Conservation (phyloP, 1,140 invertebrate genomes). For the Dendrolimus punctatus region DNA sequence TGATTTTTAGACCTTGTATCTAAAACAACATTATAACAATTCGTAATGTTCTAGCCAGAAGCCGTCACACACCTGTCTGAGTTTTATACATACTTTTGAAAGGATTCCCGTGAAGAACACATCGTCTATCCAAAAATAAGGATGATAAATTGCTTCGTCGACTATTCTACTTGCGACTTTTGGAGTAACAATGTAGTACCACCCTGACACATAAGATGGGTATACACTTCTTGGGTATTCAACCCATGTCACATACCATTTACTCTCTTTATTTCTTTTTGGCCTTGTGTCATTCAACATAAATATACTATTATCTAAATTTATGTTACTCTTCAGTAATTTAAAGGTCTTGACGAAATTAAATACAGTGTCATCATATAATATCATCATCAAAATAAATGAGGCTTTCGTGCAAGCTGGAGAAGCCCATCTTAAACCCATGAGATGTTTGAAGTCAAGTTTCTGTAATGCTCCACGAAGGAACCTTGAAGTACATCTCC, state of each 20-base stretch:
- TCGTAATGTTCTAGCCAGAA: slow-evolving; percentile 82
- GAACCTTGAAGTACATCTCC: slow-evolving; percentile 86
- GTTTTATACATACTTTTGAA: slow-evolving; percentile 73
- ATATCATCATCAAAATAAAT: slow-evolving; percentile 89
- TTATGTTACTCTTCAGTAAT: slow-evolving; percentile 44
- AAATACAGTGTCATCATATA: slow-evolving; percentile 90
- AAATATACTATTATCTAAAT: slow-evolving; percentile 69
- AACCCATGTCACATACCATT: slow-evolving; percentile 83
- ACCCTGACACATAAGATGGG: slow-evolving; percentile 86
- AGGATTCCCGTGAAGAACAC: slow-evolving; percentile 85
- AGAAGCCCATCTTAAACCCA: slow-evolving; percentile 87
- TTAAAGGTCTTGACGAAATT: slow-evolving; percentile 78
- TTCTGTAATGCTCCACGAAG: slow-evolving; percentile 86
- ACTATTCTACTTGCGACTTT: slow-evolving; percentile 72
- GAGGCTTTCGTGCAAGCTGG: slow-evolving; percentile 75
- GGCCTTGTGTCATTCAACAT: slow-evolving; percentile 77
- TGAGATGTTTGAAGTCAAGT: slow-evolving; percentile 91
- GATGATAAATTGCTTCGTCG: slow-evolving; percentile 50
- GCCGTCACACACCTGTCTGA: slow-evolving; percentile 73
- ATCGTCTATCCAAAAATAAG: slow-evolving; percentile 92
- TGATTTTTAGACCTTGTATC: slow-evolving; percentile 70
- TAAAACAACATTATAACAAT: slow-evolving; percentile 82
- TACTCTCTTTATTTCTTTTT: slow-evolving; percentile 77
- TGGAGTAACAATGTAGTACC: slow-evolving; percentile 85
- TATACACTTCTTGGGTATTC: slow-evolving; percentile 78